Base-by-base conservation (phyloP, 2,888 invertebrate genomes). In the Athripsodes cinereus region DNA sequence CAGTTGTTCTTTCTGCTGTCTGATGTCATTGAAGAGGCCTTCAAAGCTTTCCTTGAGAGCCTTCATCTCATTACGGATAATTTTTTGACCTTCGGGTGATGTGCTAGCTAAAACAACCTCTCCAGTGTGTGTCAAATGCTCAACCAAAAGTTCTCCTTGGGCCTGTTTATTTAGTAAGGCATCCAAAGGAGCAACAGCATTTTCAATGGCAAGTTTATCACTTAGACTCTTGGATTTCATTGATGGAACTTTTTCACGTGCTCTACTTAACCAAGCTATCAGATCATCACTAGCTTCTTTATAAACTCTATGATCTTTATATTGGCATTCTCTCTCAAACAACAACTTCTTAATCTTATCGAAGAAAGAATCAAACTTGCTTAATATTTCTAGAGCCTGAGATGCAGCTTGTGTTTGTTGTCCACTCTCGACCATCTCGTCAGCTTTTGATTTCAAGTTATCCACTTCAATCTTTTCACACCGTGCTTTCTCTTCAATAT, bases 201-300 rank as follows among this genome's bases (percentile, higher is more conserved):
- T 90, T 70, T 95, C 94, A 64, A 95, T 88, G 0, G 93, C 90
- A 58, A 93, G 70, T 71, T 93, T 92, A 67, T 94, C 94, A 65
- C 91, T 88, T 0, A 93, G 73, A 2, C 90, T 86, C 66, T 89
- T 84, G 60, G 92, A 92, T 69, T 90, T 92, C 61, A 92, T 76
- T 2, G 91, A 87, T 2, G 94, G 94, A 62, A 94, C 87, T 70
- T 92, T 93, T 73, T 95, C 94, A 62, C 92, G 84, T 1, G 93
- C 90, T 65, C 93, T 81, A 55, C 85, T 86, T 62, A 96, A 80
- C 95, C 96, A 96, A 55, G 88, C 85, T 52, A 89, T 88, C 16
- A 96, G 81, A 68, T 93, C 93, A 68, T 95, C 94, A 64, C 91
- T 88, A 3, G 94, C 91, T 73, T 94, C 94, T 70, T 95, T 95